Percentiles rank a stretch among this genome's conserved stretches.
phyloP scores from a whole-genome alignment of 2,797 vertebrate genomes.

The Margarornis squamiger region DNA sequence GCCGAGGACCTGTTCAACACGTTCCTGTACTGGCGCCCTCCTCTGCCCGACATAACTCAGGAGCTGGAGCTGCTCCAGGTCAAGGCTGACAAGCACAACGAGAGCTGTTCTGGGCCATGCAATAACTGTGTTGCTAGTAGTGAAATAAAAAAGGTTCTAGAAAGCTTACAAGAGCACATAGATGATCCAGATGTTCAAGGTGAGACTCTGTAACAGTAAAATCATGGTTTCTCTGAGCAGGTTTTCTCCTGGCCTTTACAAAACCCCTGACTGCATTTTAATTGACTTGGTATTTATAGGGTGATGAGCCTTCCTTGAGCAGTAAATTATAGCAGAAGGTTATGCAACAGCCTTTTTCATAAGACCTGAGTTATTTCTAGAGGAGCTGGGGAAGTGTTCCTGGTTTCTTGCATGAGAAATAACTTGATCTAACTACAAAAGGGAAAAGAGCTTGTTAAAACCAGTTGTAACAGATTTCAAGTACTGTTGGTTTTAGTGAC shows the following conservation, averaged over 20 bases:
- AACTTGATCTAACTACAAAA: not conserved
- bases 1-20: constrained; percentile 82
- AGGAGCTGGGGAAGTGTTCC: not conserved
- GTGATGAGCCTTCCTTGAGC: not conserved
- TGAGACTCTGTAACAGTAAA: constrained; percentile 29
- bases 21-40: constrained; percentile 88
- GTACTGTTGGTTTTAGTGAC: not conserved
- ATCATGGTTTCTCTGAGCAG: not conserved
- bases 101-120: not conserved
- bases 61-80: constrained; percentile 84
- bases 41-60: constrained; percentile 87
- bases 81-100: constrained; percentile 54
- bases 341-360: not conserved
- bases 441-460: not conserved
- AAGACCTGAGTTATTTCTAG: not conserved
- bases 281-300: not conserved
- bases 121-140: constrained; percentile 79
- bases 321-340: not conserved
- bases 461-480: not conserved
- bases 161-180: constrained; percentile 86
- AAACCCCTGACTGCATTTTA: not conserved
- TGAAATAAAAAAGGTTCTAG: constrained; percentile 89
- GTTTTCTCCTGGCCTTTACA: not conserved
- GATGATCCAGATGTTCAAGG: constrained; percentile 90
- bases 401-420: not conserved